Evolutionary conservation across 2,888 invertebrate genomes (phyloP), one percentile per base, ranked within the genome.

Genomic region (Heliconius cydno): DNA sequence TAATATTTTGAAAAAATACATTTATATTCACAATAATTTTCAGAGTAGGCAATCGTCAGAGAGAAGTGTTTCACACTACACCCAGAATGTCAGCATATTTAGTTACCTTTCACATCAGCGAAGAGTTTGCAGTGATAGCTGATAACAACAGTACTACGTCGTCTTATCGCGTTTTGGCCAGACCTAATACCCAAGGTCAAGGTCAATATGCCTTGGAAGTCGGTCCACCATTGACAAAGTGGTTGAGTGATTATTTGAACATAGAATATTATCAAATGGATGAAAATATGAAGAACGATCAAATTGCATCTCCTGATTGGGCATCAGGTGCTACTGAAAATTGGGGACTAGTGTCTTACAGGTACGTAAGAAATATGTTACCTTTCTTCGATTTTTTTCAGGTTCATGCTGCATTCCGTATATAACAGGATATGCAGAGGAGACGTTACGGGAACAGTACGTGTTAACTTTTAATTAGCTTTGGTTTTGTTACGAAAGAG

Each of bases 41-140:
- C 85, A 94, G 94, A 2, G 81, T 82, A 7, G 90, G 88, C 3
- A 87, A 91, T 74, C 91, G 92, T 2, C 85, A 89, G 0, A 90
- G 85, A 79, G 95, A 95, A 84, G 86, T 90, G 2, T 97, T 96
- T 86, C 83, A 93, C 66, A 91, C 93, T n/a, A 96, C 97, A 0
- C 96, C 96, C 0, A 91, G 92, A 81, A 98, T 98, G 97, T 97
- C 98, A 5, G 97, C 98, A 0, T 99, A 99, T 87, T 91, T 98
- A 66, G 96, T 98, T 1, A 98, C 98, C 0, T 96, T 98, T 87
- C 95, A 95, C 77, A 92, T 95, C 22, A 94, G 94, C 76, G 93
- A 94, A 81, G 91, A 92, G 41, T 95, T 94, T 66, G 86, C 82
- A 2, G 90, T 91, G 0, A 92, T 95, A 25, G 94, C 94, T 22